Evolutionary conservation across 1,140 invertebrate species (phyloP).

Genomic region (Scylla paramamosain): DNA sequence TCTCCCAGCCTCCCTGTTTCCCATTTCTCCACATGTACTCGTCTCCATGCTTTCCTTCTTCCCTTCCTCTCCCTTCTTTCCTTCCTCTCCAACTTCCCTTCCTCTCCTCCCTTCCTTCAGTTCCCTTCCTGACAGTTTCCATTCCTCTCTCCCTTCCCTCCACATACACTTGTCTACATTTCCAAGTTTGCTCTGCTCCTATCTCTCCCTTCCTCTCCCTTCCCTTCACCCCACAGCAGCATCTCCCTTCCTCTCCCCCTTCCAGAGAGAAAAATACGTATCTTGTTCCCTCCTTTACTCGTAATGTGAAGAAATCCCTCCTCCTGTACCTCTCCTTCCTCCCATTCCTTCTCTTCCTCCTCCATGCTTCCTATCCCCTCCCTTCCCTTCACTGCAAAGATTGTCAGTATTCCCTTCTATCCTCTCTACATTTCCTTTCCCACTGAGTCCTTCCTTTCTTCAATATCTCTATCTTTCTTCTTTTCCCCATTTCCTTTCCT

Average conservation of each 20-base stretch:
- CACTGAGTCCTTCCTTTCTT: too few species aligned
- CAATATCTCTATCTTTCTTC: too few species aligned
- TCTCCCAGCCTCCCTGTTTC: not conserved
- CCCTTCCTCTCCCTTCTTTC: not conserved
- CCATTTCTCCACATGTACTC: not conserved
- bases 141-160: not conserved
- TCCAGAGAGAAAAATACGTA: not conserved
- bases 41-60: not conserved
- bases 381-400: too few species aligned
- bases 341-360: not conserved
- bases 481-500: too few species aligned
- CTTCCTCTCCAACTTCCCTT: not conserved
- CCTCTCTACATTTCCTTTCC: too few species aligned
- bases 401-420: too few species aligned
- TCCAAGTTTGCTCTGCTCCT: not conserved
- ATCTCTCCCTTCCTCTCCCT: not conserved
- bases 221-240: not conserved
- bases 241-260: not conserved
- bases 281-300: not conserved
- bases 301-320: not conserved
- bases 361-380: too few species aligned
- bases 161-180: too few species aligned
- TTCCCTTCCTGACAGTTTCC: not conserved
- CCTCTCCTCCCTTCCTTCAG: not conserved
- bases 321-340: not conserved